Evolutionary conservation across 2,797 vertebrate genomes (phyloP), one percentile per base, ranked within the genome.

Genomic region (Oreochromis mossambicus): DNA sequence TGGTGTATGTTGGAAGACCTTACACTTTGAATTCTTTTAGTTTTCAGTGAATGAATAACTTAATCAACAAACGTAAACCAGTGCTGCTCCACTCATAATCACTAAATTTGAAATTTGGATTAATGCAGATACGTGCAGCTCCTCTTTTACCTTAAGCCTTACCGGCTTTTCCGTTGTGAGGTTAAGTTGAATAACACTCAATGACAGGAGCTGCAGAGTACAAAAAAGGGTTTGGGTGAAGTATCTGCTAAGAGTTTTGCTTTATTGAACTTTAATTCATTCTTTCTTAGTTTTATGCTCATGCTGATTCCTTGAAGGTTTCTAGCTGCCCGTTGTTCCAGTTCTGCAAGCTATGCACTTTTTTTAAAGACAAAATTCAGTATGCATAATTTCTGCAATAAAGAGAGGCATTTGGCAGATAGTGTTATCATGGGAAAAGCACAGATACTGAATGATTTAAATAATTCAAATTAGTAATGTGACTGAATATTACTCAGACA

Each of bases 381-480:
- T 46, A 73, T 73, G 68, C 43, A 75, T 75, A 50, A 75, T 50
- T 75, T 66, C 61, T 38, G n/a, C 61, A 78, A 66, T 82, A 70
- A 87, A 86, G 80, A 68, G 77, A 80, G 75, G 56, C n/a, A 2
- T 84, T 88, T 87, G 38, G 82, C 79, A 81, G 81, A 86, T 75
- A 83, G 76, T 63, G 80, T 82, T 90, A 78, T 86, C 81, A 68
- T 58, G 77, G 85, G 78, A 61, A 83, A 87, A 82, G 77, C 50
- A 21, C 51, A 38, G 80, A 87, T 66, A 85, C 36, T 79, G 43
- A 87, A 70, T 88, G 12, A 81, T 86, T 56, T 70, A 50, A 86
- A 87, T 83, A 52, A 82, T 78, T 84, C 56, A 7, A 84, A 82
- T 86, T 19, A 75, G 55, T 52, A 77, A 81, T 83, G 83, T 78